Conservation (phyloP, 2,888 invertebrate genomes). For the Yponomeuta cagnagella region DNA sequence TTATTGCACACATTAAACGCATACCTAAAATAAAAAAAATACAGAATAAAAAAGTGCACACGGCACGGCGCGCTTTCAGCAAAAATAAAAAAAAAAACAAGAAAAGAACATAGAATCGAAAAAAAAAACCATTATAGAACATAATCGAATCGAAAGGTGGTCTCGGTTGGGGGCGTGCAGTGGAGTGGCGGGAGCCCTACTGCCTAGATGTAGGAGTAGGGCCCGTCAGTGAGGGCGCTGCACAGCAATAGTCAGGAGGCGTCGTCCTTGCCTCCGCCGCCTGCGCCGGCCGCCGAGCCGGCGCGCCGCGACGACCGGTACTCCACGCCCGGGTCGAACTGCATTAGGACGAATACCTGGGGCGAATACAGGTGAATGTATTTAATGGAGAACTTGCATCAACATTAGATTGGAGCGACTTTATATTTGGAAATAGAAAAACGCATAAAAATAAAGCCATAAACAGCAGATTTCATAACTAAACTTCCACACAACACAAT, state of each 20-base stretch:
- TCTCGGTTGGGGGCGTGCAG: background rate
- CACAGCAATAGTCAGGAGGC: conserved; percentile 99
- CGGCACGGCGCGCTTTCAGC: too few species aligned
- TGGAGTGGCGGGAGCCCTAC: conserved; percentile 31
- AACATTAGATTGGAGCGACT: too few species aligned
- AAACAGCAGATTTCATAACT: too few species aligned
- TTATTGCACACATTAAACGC: too few species aligned
- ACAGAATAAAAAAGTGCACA: too few species aligned
- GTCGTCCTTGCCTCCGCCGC: conserved; percentile 84
- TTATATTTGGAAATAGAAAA: too few species aligned
- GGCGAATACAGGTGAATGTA: background rate
- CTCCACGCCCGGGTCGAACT: conserved; percentile 98
- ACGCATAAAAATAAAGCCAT: too few species aligned
- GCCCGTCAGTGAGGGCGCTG: conserved; percentile 99
- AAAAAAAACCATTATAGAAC: background rate
- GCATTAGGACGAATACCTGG: conserved; percentile 98
- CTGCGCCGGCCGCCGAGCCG: conserved; percentile 46
- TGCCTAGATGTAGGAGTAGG: conserved; percentile 92
- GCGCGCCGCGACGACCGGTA: conserved; percentile 90
- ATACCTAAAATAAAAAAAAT: too few species aligned
- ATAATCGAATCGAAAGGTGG: background rate
- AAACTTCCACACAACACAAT: too few species aligned
- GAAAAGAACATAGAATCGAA: background rate
- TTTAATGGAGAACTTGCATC: background rate
- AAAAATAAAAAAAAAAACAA: too few species aligned